Percentiles rank a stretch among this genome's conserved stretches.
Evolutionary conservation across 30 jellyfish, hydroid and myxozoan species (phyloP).

Genomic region (Pelagia noctiluca): DNA sequence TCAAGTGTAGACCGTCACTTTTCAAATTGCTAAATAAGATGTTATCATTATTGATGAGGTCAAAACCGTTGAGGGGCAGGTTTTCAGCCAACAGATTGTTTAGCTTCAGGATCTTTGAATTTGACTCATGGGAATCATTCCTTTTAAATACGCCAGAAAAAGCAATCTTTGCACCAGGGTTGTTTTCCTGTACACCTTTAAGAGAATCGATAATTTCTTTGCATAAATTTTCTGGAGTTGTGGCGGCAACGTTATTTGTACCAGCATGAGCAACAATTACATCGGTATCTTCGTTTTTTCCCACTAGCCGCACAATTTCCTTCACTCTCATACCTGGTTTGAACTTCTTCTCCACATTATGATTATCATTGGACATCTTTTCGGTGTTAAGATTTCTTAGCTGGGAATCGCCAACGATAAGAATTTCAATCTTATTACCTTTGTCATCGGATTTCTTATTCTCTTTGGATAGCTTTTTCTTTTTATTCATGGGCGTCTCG

Average conservation of each 20-base stretch:
- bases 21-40: slow-evolving; percentile 5
- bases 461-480: not conserved
- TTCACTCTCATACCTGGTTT: not conserved
- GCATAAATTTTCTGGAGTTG: not conserved
- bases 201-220: not conserved
- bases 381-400: not conserved
- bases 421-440: not conserved
- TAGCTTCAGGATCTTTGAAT: not conserved
- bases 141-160: not conserved
- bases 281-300: not conserved
- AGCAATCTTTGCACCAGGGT: slow-evolving; percentile 1
- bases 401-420: not conserved
- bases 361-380: not conserved
- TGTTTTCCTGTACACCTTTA: not conserved
- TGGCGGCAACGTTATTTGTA: not conserved
- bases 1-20: slow-evolving; percentile 8
- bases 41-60: not conserved
- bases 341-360: not conserved
- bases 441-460: not conserved
- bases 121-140: not conserved
- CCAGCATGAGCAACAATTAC: not conserved
- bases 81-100: not conserved
- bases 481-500: not conserved
- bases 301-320: not conserved
- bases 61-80: slow-evolving; percentile 7